Conservation (phyloP, 2,888 invertebrate species). For the Theretra japonica region DNA sequence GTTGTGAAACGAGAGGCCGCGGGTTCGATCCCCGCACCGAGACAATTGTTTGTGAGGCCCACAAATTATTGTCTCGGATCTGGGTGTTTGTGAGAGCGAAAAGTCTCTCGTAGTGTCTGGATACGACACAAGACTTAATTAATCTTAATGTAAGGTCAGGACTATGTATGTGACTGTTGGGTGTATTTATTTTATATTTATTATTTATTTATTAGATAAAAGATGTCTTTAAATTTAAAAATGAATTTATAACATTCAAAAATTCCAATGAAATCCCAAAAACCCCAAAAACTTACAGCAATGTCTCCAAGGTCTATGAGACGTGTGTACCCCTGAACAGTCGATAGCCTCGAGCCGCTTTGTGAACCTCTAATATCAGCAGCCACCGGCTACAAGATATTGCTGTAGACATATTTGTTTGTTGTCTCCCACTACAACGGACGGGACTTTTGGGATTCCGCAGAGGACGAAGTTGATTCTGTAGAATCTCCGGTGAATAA, state of each 20-base stretch:
- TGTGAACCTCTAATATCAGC: slow-evolving; percentile 12
- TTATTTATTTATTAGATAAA: no score
- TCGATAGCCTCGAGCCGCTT: neutral
- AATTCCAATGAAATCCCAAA: neutral
- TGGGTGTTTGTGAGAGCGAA: no score
- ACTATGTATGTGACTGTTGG: no score
- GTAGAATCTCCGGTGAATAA: no score
- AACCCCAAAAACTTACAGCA: neutral
- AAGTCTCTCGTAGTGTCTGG: no score
- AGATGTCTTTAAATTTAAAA: neutral
- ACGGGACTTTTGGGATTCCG: neutral
- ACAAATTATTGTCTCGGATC: no score
- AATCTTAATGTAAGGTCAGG: no score
- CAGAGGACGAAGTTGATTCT: neutral
- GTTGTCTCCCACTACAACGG: neutral
- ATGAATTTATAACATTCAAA: neutral
- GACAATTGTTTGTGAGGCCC: no score
- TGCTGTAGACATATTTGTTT: slow-evolving; percentile 20
- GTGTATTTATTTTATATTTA: no score
- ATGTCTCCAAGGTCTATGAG: neutral
- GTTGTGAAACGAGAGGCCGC: no score
- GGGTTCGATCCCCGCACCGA: no score
- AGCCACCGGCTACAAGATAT: slow-evolving; percentile 19
- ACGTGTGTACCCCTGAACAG: neutral
- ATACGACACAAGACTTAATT: no score